A percentile compares a stretch with the other conserved stretches of the same genome.
These are phyloP conservation scores for Psix sp. DNA, from an alignment of 1,140 invertebrate species.

Conservation along the genomic window DNA sequence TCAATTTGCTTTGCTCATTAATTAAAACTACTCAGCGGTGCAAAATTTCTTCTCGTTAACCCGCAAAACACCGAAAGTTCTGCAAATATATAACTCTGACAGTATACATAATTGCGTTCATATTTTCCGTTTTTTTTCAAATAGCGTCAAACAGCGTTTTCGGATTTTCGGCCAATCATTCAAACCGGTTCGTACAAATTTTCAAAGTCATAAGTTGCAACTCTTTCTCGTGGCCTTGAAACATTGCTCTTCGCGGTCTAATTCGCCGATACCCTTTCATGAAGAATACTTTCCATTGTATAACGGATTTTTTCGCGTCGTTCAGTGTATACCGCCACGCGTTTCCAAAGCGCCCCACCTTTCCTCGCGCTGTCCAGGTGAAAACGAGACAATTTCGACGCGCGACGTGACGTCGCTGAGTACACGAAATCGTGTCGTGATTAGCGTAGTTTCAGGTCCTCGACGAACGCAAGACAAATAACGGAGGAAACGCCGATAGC, in stretches of 20 bases:
- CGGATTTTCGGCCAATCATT: no score
- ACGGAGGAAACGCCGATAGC: constrained; percentile 24
- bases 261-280: constrained; percentile 73
- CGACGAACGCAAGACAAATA: constrained; percentile 13
- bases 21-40: constrained; percentile 10
- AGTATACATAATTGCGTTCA: no score
- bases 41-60: constrained; percentile 9
- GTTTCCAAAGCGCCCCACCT: constrained; percentile 42
- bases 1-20: constrained; percentile 14
- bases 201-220: constrained; percentile 62
- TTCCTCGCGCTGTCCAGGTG: constrained; percentile 15
- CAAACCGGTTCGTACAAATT: constrained; percentile 69
- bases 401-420: constrained; percentile 18
- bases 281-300: constrained; percentile 77
- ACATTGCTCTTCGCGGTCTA: constrained; percentile 73
- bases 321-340: constrained; percentile 27
- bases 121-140: no score
- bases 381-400: constrained; percentile 44
- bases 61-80: background rate
- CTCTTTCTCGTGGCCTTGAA: constrained; percentile 75
- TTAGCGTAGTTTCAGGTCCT: constrained; percentile 11
- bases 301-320: constrained; percentile 70
- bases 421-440: constrained; percentile 20
- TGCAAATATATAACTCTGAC: no score
- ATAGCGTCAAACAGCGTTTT: no score